A percentile compares a stretch with the other conserved stretches of the same genome.
Conservation (phyloP, 2,797 vertebrate species). For the Garrulus glandarius region DNA sequence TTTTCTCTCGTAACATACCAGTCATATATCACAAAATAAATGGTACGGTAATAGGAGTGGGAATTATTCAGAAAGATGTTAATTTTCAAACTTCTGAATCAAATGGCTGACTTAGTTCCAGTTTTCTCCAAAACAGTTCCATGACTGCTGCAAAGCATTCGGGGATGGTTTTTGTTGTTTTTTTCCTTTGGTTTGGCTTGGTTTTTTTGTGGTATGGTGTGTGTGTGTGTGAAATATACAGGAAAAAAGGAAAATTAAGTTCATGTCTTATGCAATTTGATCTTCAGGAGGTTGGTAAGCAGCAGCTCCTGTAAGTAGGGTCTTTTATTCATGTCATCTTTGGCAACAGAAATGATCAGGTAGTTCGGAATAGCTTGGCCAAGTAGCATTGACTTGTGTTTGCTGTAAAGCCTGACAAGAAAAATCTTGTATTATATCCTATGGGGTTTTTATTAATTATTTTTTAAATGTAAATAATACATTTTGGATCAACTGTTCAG, state of each 20-base stretch:
- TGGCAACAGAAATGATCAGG: rapidly evolving
- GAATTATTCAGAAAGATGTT: neutral
- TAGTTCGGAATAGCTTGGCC: neutral
- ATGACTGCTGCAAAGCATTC: neutral
- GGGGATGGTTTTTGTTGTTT: neutral
- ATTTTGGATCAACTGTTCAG: neutral
- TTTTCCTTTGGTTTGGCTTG: neutral
- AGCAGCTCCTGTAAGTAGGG: neutral
- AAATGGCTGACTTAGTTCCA: neutral
- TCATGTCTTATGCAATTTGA: neutral
- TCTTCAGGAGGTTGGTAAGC: neutral
- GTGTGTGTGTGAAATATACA: neutral
- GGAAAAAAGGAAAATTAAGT: neutral
- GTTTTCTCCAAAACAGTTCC: neutral
- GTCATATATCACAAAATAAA: neutral
- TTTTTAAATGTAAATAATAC: neutral
- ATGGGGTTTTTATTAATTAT: neutral
- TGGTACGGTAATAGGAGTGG: rapidly evolving
- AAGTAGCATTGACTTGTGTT: neutral
- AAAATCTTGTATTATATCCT: neutral
- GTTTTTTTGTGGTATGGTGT: neutral
- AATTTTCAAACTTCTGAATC: neutral
- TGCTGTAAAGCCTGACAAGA: neutral
- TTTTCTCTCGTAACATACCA: neutral
- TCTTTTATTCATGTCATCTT: neutral